These are phyloP conservation scores for Nephrotoma appendiculata DNA, from an alignment of 2,888 invertebrate species.

Conservation along the genomic window DNA sequence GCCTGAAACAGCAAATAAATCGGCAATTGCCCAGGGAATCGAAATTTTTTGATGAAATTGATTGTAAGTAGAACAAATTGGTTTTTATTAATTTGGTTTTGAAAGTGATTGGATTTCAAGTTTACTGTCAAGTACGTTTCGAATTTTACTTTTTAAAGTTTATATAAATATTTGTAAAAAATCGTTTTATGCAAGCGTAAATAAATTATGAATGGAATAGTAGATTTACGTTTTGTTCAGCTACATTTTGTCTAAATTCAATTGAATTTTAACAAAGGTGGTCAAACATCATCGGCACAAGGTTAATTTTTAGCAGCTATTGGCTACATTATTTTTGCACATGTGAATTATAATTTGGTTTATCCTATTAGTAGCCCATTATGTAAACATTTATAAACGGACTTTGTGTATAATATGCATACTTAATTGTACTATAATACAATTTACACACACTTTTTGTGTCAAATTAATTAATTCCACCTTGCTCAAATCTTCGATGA, in stretches of 20 bases:
- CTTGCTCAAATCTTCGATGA: too few species aligned
- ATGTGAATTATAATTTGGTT: too few species aligned
- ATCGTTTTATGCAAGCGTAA: too few species aligned
- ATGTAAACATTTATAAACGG: too few species aligned
- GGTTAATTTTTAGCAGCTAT: neutral
- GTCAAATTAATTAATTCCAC: too few species aligned
- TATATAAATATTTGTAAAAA: neutral
- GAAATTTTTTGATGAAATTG: conserved; percentile 57
- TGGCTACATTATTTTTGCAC: too few species aligned
- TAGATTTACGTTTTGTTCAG: neutral
- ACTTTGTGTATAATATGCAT: too few species aligned
- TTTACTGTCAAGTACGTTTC: neutral
- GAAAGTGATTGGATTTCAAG: neutral
- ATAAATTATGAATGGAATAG: neutral
- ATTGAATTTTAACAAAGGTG: neutral
- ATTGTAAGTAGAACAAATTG: conserved; percentile 40
- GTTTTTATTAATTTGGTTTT: neutral
- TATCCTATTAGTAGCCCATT: too few species aligned
- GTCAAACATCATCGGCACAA: neutral
- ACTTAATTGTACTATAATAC: too few species aligned
- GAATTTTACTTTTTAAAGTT: neutral
- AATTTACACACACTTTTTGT: too few species aligned
- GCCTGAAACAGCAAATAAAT: conserved; percentile 25
- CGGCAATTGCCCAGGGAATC: conserved; percentile 31
- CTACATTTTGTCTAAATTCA: neutral